phyloP scores from a whole-genome alignment of 2,888 invertebrate genomes.

The Ophioninae sp. region DNA sequence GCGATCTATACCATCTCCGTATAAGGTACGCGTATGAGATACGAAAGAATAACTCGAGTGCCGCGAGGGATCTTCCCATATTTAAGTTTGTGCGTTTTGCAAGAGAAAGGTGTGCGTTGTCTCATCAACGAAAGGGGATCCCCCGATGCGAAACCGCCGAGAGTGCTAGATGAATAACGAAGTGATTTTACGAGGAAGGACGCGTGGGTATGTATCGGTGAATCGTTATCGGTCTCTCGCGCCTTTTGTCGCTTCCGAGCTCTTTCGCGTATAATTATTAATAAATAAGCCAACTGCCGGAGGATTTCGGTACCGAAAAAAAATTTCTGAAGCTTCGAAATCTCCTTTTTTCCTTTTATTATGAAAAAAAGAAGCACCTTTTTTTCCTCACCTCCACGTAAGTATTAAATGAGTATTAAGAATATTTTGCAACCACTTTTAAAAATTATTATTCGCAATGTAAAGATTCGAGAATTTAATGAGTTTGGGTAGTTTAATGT shows the following conservation, averaged over 20 bases:
- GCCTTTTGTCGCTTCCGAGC: slow-evolving; percentile 16
- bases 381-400: neutral
- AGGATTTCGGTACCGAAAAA: neutral
- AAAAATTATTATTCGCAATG: neutral
- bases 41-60: slow-evolving; percentile 48
- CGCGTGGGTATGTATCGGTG: slow-evolving; percentile 9
- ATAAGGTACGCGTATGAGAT: neutral
- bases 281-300: neutral
- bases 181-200: slow-evolving; percentile 40
- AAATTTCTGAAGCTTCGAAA: neutral
- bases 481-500: neutral
- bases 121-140: slow-evolving; percentile 24
- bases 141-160: slow-evolving; percentile 48
- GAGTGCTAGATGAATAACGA: slow-evolving; percentile 28
- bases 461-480: neutral
- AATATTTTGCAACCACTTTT: neutral
- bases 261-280: slow-evolving; percentile 4
- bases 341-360: neutral
- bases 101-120: slow-evolving; percentile 54
- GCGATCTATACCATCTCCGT: slow-evolving; percentile 26
- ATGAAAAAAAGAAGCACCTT: neutral
- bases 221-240: slow-evolving; percentile 31
- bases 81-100: slow-evolving; percentile 39
- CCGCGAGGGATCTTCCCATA: slow-evolving; percentile 19
- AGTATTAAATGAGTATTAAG: neutral